Evolutionary conservation across 2,797 vertebrate species (phyloP), one percentile per base, ranked within the genome.

Genomic region (Crenuchus spilurus): DNA sequence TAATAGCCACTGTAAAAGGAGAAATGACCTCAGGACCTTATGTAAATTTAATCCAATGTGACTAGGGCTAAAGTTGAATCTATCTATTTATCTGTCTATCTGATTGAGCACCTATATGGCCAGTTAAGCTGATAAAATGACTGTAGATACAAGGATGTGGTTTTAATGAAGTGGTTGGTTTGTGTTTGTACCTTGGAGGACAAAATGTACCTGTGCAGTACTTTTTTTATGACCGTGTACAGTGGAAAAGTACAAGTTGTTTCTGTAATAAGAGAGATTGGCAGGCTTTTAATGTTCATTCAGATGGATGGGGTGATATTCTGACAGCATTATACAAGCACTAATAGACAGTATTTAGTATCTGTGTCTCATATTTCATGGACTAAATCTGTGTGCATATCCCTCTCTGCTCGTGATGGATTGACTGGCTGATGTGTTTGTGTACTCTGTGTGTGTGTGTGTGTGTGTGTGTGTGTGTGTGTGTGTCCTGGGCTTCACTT

Each of bases 401-500:
- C 70, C 26, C 41, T 52, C 52, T 26, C 39, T 44, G 35, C n/a
- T 13, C 44, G 26, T 49, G 26, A 62, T 69, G 13, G 26, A 44
- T 6, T 49, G 55, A 44, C 73, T 30, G 1, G 26, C 6, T 30
- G 30, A 10, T 44, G 14, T 16, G 14, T 5, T 6, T 46, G 68
- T 28, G 26, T 14, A n/a, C n/a, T n/a, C n/a, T n/a, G 14, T 5
- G 14, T 46, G 68, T 28, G 26, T 14, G 30, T 51, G 28, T 11
- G 20, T 35, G 31, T 24, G 30, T 52, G 9, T 31, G 10, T 22
- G 16, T 39, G 22, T 51, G 14, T 52, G n/a, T 37, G 18, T 54
- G 33, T 26, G 30, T 20, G 26, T 42, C 31, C 20, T 13, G 28
- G 11, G 31, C 46, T 28, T 83, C 62, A 78, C 57, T 81, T 76